Conservation (phyloP, 2,113 vertebrate species). For the Microcebus jonahi region DNA sequence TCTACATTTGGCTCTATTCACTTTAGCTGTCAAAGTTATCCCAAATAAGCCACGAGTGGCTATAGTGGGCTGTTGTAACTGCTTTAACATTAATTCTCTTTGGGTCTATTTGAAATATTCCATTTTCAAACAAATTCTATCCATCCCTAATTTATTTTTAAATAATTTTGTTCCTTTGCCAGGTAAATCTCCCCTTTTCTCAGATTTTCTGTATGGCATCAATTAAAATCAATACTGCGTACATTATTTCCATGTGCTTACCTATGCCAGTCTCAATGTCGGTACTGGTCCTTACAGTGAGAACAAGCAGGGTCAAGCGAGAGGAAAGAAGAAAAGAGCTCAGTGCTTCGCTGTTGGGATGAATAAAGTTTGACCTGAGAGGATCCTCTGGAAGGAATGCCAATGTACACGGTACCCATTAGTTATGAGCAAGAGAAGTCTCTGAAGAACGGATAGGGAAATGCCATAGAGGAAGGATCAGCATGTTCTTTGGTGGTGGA, state of each 20-base stretch:
- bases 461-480: background rate
- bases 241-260: background rate
- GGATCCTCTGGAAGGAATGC: background rate
- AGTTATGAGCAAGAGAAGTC: background rate
- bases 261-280: background rate
- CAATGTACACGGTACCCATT: background rate
- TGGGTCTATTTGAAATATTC: background rate
- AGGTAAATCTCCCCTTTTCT: background rate
- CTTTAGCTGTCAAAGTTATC: background rate
- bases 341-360: background rate
- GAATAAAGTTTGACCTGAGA: background rate
- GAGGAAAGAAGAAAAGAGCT: background rate
- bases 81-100: background rate
- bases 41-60: background rate
- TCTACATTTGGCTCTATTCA: background rate
- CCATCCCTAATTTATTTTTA: background rate
- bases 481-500: background rate
- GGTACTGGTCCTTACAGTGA: background rate
- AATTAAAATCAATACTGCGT: background rate
- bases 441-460: background rate
- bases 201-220: background rate
- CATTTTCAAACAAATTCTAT: background rate
- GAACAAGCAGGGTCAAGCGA: background rate
- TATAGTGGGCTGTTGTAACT: background rate
- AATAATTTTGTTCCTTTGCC: background rate